phyloP scores from a whole-genome alignment of 2,113 vertebrate species.

The Henicopernis longicauda region DNA sequence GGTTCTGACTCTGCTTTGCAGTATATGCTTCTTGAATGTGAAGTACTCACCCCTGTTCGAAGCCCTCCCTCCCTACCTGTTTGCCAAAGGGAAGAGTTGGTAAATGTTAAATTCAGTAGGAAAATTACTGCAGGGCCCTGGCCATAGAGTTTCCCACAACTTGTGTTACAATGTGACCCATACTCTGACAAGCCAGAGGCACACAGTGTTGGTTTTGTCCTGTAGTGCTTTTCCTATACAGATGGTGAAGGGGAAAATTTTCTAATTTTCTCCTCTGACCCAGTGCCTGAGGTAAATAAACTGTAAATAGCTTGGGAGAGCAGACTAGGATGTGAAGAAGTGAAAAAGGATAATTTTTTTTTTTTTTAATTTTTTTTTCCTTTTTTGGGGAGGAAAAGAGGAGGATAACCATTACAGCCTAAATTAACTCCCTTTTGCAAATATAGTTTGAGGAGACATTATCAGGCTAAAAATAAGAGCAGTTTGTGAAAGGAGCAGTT shows the following conservation, averaged over 20 bases:
- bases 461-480: not conserved
- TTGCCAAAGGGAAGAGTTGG: not conserved
- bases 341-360: not conserved
- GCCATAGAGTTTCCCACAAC: not conserved
- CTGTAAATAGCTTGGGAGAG: not conserved
- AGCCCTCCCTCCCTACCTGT: not conserved
- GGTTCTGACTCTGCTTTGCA: not conserved
- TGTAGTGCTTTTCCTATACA: constrained; percentile 56
- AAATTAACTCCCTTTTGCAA: not conserved
- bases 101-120: not conserved
- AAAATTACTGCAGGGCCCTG: not conserved
- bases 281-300: not conserved
- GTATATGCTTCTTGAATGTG: fast-evolving
- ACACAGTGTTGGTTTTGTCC: constrained; percentile 26
- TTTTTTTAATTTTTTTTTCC: not conserved
- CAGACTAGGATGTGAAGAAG: not conserved
- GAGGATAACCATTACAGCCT: not conserved
- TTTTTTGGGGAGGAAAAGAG: not conserved
- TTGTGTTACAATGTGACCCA: not conserved
- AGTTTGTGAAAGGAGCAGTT: not conserved
- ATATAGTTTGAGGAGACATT: not conserved
- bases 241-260: not conserved
- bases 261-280: constrained; percentile 32
- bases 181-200: not conserved
- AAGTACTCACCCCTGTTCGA: not conserved